phyloP scores from a whole-genome alignment of 2,797 vertebrate species.

The Hyperoplus lanceolatus region DNA sequence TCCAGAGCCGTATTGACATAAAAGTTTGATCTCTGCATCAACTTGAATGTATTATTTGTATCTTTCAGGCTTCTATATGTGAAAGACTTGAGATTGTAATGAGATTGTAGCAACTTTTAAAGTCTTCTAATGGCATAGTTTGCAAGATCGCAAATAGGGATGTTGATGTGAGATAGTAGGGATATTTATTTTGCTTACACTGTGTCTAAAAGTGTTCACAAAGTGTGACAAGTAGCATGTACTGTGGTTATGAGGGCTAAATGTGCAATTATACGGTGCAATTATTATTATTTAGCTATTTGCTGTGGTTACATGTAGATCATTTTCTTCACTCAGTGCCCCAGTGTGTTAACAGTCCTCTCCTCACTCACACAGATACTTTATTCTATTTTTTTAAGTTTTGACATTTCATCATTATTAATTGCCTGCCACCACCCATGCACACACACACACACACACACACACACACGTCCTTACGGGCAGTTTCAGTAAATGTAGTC shows the following conservation, averaged over 20 bases:
- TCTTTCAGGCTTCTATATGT: background rate
- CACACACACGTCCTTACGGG: slow-evolving; percentile 12
- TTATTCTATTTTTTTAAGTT: background rate
- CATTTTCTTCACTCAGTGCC: background rate
- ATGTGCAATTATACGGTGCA: background rate
- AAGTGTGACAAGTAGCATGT: background rate
- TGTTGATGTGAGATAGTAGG: too few species aligned
- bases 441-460: background rate
- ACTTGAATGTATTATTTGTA: too few species aligned
- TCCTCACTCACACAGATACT: background rate
- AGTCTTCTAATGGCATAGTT: background rate
- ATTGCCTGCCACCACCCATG: background rate
- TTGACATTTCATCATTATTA: background rate
- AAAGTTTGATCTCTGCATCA: too few species aligned
- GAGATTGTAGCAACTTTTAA: background rate
- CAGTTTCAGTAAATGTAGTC: slow-evolving; percentile 38
- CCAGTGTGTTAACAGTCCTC: background rate
- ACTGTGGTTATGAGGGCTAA: background rate
- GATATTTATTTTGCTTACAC: too few species aligned
- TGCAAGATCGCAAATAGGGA: background rate
- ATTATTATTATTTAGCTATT: background rate
- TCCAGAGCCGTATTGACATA: too few species aligned
- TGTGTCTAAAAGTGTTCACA: background rate
- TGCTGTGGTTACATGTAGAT: background rate
- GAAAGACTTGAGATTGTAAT: background rate